These are phyloP conservation scores for Chorisops tibialis DNA, from an alignment of 2,888 invertebrate species.

Conservation along the genomic window DNA sequence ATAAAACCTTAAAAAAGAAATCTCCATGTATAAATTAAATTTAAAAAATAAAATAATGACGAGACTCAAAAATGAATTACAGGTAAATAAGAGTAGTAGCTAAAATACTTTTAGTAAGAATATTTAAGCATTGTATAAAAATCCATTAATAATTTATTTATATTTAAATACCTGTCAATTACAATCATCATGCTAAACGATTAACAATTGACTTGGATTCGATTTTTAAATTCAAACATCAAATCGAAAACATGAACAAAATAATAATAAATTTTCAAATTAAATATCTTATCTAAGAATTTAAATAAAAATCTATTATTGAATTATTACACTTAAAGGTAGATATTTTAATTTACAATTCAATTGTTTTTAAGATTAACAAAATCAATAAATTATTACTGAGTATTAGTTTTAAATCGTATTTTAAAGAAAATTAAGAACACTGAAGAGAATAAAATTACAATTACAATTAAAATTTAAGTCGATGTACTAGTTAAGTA, in stretches of 20 bases:
- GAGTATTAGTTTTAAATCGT: constrained; percentile 3
- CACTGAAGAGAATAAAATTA: not conserved
- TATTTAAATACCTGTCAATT: no score
- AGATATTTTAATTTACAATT: constrained; percentile 4
- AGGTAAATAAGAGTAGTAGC: constrained; percentile 1
- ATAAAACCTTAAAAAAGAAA: no score
- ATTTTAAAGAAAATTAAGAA: not conserved
- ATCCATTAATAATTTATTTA: no score
- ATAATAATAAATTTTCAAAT: no score
- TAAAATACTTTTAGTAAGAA: not conserved
- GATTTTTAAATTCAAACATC: no score
- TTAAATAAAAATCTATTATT: no score
- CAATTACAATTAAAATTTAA: not conserved
- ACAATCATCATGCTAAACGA: no score
- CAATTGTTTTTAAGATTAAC: constrained; percentile 4
- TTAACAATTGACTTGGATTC: no score
- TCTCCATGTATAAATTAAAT: no score
- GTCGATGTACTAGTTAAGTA: constrained; percentile 5
- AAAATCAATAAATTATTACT: constrained; percentile 8
- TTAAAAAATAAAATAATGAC: no score
- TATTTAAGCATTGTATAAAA: constrained; percentile 1
- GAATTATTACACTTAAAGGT: not conserved
- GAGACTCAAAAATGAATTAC: constrained; percentile 2
- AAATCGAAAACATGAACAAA: no score
- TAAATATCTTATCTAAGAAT: no score